Conservation (phyloP, 2,113 vertebrate species). For the Cyanoliseus patagonus region DNA sequence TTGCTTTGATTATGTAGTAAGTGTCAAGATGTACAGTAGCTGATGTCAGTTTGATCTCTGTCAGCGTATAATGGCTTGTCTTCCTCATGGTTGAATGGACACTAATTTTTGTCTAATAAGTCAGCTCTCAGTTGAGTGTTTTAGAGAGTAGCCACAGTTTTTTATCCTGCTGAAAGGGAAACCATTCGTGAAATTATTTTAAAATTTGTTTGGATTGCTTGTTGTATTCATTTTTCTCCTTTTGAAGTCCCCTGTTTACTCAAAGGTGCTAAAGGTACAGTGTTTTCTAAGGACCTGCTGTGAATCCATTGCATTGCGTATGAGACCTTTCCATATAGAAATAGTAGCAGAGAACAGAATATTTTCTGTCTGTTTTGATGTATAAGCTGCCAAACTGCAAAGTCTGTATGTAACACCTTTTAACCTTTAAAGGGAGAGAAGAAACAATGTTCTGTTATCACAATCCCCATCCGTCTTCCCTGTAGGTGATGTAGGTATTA, state of each 20-base stretch:
- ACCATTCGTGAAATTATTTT: conserved; percentile 71
- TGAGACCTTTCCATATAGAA: conserved; percentile 42
- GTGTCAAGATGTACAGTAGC: conserved; percentile 70
- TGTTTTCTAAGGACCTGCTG: conserved; percentile 49
- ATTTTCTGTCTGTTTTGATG: not conserved
- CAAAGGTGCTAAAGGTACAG: not conserved
- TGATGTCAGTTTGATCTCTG: conserved; percentile 67
- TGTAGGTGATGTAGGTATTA: not conserved
- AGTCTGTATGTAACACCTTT: not conserved
- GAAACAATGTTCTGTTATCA: not conserved
- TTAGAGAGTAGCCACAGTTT: conserved; percentile 53
- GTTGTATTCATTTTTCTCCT: conserved; percentile 46
- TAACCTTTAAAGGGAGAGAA: conserved; percentile 1
- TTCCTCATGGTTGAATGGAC: conserved; percentile 67
- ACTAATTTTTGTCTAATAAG: conserved; percentile 77
- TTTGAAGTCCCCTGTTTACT: conserved; percentile 41
- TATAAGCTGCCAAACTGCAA: not conserved
- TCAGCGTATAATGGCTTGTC: conserved; percentile 67
- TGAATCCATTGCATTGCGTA: conserved; percentile 40
- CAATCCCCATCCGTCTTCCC: not conserved
- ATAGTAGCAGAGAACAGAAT: not conserved
- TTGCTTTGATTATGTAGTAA: conserved; percentile 74
- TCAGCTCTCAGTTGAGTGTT: conserved; percentile 69
- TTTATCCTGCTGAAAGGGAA: conserved; percentile 66
- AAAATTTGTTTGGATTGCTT: conserved; percentile 68